These are phyloP conservation scores for Mus minutoides DNA, from an alignment of 2,797 vertebrate genomes.

Conservation along the genomic window DNA sequence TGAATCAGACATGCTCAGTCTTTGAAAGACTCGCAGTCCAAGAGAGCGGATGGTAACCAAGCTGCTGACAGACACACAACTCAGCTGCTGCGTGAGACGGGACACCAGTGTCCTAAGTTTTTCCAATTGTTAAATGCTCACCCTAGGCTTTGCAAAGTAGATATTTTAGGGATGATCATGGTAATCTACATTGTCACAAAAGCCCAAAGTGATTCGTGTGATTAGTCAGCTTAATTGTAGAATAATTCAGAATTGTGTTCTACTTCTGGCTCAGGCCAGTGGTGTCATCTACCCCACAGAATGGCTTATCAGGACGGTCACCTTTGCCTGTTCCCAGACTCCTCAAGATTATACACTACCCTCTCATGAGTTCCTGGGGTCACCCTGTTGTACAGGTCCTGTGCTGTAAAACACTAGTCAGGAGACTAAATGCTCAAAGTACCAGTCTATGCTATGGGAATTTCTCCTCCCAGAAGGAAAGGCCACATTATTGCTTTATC, in stretches of 20 bases:
- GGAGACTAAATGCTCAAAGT: neutral
- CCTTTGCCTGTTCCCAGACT: neutral
- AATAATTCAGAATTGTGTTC: slow-evolving; percentile 8
- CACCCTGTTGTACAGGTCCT: neutral
- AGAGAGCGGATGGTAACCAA: neutral
- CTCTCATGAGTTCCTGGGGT: neutral
- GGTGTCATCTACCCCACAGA: neutral
- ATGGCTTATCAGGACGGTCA: neutral
- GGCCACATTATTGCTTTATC: neutral
- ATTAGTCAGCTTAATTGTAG: neutral
- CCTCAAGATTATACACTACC: neutral
- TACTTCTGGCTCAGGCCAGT: neutral
- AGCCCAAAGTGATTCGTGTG: neutral
- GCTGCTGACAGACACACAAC: neutral
- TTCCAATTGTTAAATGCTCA: neutral
- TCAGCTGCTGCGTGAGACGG: neutral
- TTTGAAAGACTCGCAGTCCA: neutral
- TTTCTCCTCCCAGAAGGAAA: neutral
- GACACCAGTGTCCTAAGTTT: neutral
- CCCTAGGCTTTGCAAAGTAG: neutral
- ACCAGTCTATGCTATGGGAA: neutral
- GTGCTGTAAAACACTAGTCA: neutral
- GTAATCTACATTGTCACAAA: neutral
- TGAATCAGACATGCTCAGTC: neutral
- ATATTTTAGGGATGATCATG: neutral